Base-by-base conservation (phyloP, 2,113 vertebrate genomes). In the Labrus mixtus region DNA sequence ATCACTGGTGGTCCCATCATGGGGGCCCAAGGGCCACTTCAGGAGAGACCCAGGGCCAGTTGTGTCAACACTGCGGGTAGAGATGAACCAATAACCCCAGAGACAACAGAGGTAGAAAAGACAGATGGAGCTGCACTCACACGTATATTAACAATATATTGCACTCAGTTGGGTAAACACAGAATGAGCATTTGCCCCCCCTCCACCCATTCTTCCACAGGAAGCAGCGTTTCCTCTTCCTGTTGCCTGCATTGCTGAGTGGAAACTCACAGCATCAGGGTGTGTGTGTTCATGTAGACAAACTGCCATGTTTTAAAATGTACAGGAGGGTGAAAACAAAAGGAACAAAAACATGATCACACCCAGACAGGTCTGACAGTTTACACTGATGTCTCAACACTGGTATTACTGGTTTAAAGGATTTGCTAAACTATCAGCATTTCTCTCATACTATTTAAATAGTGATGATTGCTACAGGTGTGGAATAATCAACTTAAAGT, bases 211-310 rank as follows among this genome's bases (percentile, higher is more conserved):
- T 91, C 82, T 89, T 89, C 81, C 82, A 88, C 87, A 91, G 91
- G 91, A 93, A 89, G 68, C 73, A n/a, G 16, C 5, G 29, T 86
- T 93, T 92, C 91, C 92, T 37, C 72, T 92, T 93, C 90, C 92
- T 90, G 89, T 90, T 82, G 79, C 89, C 64, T 84, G 29, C 39
- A 20, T 41, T 66, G 55, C 60, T 73, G 55, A 80, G 77, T 90
- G 69, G 56, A 85, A 93, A 87, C 63, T 64, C 78, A 72, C 16
- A 37, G 36, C 58, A 51, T 77, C n/a, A 46, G 53, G 45, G 51
- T 56, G 58, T n/a, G 13, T 74, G 59, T 25, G 1, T 63, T 51
- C 29, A 1, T 74, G 22, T 25, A 36, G 12, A n/a, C 4, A 51
- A 7, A n/a, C 48, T 51, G 19, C 4, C 1, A 16, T 51, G 46